Evolutionary conservation across 2,888 invertebrate species (phyloP).

Genomic region (Operophtera brumata): DNA sequence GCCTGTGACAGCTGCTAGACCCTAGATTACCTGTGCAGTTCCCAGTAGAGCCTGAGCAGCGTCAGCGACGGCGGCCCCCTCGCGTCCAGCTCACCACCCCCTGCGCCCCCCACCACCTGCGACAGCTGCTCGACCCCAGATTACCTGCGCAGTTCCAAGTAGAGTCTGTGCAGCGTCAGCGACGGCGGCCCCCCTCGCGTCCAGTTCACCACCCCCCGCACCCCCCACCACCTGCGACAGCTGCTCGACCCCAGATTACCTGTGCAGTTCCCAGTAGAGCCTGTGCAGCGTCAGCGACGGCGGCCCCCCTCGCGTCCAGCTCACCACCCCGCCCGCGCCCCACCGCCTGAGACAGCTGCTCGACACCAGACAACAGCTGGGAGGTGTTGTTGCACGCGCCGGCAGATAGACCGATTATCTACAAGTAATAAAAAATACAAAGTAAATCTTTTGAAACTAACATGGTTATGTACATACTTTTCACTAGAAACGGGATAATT

Average conservation of each 20-base stretch:
- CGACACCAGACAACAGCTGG: slow-evolving; percentile 40
- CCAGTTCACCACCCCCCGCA: slow-evolving; percentile 36
- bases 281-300: slow-evolving; percentile 45
- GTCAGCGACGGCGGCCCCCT: no score
- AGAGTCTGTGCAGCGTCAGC: no score
- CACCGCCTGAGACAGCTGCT: slow-evolving; percentile 36
- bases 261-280: slow-evolving; percentile 45
- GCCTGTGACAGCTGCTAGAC: slow-evolving; percentile 42
- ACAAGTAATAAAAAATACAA: no score
- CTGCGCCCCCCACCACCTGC: slow-evolving; percentile 33
- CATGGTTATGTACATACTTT: no score
- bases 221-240: slow-evolving; percentile 39
- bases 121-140: slow-evolving; percentile 40
- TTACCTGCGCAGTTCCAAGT: no score
- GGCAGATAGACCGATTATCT: slow-evolving; percentile 42
- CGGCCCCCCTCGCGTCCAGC: slow-evolving; percentile 37
- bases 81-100: slow-evolving; percentile 36
- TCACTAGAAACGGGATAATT: no score
- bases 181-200: slow-evolving; percentile 33
- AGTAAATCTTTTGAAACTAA: no score
- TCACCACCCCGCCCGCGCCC: slow-evolving; percentile 32
- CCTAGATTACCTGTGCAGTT: slow-evolving; percentile 44
- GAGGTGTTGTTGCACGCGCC: slow-evolving; percentile 42
- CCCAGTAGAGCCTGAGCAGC: slow-evolving; percentile 43
- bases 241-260: slow-evolving; percentile 47